These are phyloP conservation scores for Danio tinwini DNA, from an alignment of 2,797 vertebrate species.

Conservation along the genomic window DNA sequence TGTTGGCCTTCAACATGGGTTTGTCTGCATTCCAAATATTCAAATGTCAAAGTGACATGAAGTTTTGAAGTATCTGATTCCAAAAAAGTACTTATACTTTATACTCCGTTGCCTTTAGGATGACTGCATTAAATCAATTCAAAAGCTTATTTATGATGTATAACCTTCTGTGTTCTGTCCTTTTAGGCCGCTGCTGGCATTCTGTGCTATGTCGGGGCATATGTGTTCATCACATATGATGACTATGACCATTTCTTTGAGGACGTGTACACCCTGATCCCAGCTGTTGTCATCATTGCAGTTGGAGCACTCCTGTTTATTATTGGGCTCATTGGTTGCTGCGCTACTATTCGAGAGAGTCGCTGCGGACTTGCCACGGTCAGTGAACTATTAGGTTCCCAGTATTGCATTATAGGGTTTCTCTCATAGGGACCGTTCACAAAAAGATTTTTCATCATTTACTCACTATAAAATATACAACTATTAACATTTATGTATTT, in stretches of 20 bases:
- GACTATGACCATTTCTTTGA: constrained; percentile 98
- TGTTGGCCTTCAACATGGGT: constrained; percentile 1
- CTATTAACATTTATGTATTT: not conserved
- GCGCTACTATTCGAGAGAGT: constrained; percentile 94
- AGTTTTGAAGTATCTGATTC: not conserved
- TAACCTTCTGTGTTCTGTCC: constrained; percentile 38
- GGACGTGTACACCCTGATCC: constrained; percentile 94
- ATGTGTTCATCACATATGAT: constrained; percentile 98
- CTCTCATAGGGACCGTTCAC: not conserved
- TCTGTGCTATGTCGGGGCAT: constrained; percentile 95
- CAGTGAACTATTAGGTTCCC: constrained; percentile 63
- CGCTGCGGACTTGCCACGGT: constrained; percentile 93
- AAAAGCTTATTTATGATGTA: not conserved
- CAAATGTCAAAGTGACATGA: constrained; percentile 3
- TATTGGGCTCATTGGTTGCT: constrained; percentile 96
- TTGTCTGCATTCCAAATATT: not conserved
- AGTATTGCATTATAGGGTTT: not conserved
- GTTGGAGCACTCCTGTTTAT: constrained; percentile 94
- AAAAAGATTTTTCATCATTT: not conserved
- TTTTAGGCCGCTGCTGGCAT: constrained; percentile 94
- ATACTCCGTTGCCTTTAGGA: not conserved
- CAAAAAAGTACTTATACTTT: not conserved
- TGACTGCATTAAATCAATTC: not conserved
- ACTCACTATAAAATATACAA: not conserved
- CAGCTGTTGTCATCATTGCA: constrained; percentile 92